Base-by-base conservation (phyloP, 1,140 invertebrate species). In the Oedothorax gibbosus region DNA sequence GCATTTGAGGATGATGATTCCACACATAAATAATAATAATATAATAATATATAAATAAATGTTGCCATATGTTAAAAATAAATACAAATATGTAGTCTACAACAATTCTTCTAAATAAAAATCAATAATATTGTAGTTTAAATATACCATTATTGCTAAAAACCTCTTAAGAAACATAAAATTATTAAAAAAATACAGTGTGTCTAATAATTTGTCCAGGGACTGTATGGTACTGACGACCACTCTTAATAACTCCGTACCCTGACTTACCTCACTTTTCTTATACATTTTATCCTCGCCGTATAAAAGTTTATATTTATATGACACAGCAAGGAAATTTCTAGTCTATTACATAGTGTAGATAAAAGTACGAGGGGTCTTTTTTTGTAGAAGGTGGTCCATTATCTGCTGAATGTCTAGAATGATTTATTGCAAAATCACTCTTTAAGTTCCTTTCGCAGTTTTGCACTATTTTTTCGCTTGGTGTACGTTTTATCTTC, bases 351-450 rank as follows among this genome's bases (percentile, higher is more conserved):
- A 79, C 77, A 68, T 56, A 56, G 12, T 35, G 35, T 79, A 79
- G 64, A 79, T 79, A 79, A 79, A 79, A 79, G 56, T 68, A 68
- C 57, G 60, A 65, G 75, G 14, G 4, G 14, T 35, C 7, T 54
- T 54, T 66, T 79, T 79, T 68, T 65, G 50, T 12, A 10, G 53
- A 53, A 20, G 18, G 72, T 7, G 14, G 51, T 66, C 77, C 77
- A 79, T 79, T 79, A 79, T 79, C 77, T 79, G 50, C 9, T 68
- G 62, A 56, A 79, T 68, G 77, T 68, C 77, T 68, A 10, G 77
- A 65, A 79, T 79, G 77, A 79, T 79, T 79, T 79, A 79, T 79
- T 79, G 77, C 77, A 15, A 68, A 79, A 68, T 79, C 77, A 79
- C 65, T 56, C 65, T 35, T 35, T 79, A 79, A 79, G 62, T 68